phyloP scores from a whole-genome alignment of 2,113 vertebrate genomes.

The Stegostoma tigrinum region DNA sequence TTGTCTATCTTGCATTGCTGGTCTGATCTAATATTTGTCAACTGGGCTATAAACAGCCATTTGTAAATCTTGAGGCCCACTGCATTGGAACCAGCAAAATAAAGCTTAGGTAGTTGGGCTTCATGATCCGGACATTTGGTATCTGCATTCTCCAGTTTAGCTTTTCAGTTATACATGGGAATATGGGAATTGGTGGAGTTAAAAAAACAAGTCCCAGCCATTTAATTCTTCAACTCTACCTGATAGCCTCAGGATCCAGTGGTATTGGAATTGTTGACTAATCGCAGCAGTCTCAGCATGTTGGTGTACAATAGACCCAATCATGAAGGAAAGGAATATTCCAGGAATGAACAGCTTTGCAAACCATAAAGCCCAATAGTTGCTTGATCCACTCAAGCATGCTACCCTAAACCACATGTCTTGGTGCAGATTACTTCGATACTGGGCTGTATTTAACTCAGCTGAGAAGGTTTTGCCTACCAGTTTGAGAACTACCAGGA shows the following conservation, averaged over 20 bases:
- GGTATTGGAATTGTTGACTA: not conserved
- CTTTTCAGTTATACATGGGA: no score
- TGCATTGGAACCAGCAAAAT: not conserved
- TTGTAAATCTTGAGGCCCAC: not conserved
- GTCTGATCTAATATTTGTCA: not conserved
- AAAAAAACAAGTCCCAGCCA: not conserved
- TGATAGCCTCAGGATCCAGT: not conserved
- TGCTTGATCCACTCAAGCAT: not conserved
- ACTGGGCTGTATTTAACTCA: not conserved
- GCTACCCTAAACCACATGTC: not conserved
- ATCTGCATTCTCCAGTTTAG: not conserved
- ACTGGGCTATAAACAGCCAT: not conserved
- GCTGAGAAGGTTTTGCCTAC: not conserved
- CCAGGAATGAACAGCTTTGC: not conserved
- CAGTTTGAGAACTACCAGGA: not conserved
- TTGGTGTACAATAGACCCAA: not conserved
- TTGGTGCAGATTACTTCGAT: not conserved
- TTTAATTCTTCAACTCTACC: not conserved
- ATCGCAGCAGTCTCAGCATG: not conserved
- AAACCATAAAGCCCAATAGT: not conserved
- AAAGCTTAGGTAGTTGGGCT: not conserved
- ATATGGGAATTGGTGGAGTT: not conserved
- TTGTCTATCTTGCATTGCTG: not conserved
- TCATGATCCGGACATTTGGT: not conserved
- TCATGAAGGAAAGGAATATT: not conserved